Base-by-base conservation (phyloP, 1,140 invertebrate species). In the Calycopis cecrops region DNA sequence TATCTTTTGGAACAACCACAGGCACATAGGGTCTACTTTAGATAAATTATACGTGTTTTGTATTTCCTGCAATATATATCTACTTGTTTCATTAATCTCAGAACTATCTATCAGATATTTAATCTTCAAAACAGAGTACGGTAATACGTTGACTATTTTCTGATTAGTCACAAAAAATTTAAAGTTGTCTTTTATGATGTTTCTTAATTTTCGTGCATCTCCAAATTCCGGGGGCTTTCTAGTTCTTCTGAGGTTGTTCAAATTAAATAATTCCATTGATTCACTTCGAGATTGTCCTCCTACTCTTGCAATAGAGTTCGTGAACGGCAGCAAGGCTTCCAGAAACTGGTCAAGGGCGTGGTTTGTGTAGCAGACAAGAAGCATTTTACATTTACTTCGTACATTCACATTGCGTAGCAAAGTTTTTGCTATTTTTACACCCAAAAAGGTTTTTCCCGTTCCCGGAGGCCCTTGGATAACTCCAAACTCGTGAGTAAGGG, bases 341-440 rank as follows among this genome's bases (percentile, higher is more conserved):
- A 97, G 77, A 86, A 97, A 97, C 73, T 97, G 95, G 88, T 97
- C 96, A 2, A 97, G 73, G 0, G 96, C 95, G 79, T 97, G 94
- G 73, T 97, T 97, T 0, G 95, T 96, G 63, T 92, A 96, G 69
- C 94, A 95, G 16, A 97, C 91, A 9, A 97, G 88, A 1, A 97
- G 76, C 54, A 97, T 92, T 4, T 93, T 92, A 38, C 67, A 70
- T 0, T 55, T 18, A 3, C 62, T 69, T 4, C 61, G 40, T 7
- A 56, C 0, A 35, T 57, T 44, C 0, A 6, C 57, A 67, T 92
- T 92, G 28, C 88, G 40, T 9, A 94, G 66, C 8, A 94, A 69
- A 1, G 88, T 89, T 59, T 90, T 78, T 0, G 91, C 88, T 34
- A 95, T 87, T 83, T 93, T 90, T 9, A 94, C 77, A 2, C 93